phyloP scores from a whole-genome alignment of 2,113 vertebrate genomes.

The Triplophysa siluroides region DNA sequence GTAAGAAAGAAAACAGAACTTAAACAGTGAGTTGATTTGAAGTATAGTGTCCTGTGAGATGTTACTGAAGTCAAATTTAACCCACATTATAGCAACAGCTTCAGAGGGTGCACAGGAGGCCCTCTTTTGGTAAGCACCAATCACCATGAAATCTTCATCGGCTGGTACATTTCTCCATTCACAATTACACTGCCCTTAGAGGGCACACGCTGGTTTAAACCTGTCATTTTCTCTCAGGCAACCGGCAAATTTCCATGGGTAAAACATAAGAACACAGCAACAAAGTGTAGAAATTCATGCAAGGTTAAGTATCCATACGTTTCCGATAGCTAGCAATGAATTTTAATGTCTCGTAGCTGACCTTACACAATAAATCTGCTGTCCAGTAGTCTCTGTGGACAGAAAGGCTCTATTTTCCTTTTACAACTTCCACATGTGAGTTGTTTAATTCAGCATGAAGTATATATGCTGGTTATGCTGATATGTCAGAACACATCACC shows the following conservation, averaged over 20 bases:
- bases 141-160: conserved; percentile 32
- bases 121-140: not conserved
- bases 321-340: conserved; percentile 37
- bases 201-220: conserved; percentile 1
- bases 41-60: not conserved
- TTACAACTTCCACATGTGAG: conserved; percentile 60
- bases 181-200: conserved; percentile 19
- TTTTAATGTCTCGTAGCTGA: conserved; percentile 34
- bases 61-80: conserved; percentile 1
- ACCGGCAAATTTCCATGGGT: conserved; percentile 8
- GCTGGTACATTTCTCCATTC: conserved; percentile 7
- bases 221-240: conserved; percentile 29
- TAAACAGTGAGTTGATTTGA: not conserved
- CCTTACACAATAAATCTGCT: conserved; percentile 44
- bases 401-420: conserved; percentile 39
- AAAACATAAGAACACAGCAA: conserved; percentile 30
- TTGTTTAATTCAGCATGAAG: conserved; percentile 41
- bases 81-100: conserved; percentile 30
- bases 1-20: not conserved
- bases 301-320: conserved; percentile 32
- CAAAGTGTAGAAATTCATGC: conserved; percentile 22
- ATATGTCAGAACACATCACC: conserved; percentile 38
- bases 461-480: conserved; percentile 32
- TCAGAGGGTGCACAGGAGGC: not conserved
- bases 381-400: conserved; percentile 43